Evolutionary conservation across 1,140 invertebrate species (phyloP), one percentile per base, ranked within the genome.

Genomic region (Tetramorium alpestre): DNA sequence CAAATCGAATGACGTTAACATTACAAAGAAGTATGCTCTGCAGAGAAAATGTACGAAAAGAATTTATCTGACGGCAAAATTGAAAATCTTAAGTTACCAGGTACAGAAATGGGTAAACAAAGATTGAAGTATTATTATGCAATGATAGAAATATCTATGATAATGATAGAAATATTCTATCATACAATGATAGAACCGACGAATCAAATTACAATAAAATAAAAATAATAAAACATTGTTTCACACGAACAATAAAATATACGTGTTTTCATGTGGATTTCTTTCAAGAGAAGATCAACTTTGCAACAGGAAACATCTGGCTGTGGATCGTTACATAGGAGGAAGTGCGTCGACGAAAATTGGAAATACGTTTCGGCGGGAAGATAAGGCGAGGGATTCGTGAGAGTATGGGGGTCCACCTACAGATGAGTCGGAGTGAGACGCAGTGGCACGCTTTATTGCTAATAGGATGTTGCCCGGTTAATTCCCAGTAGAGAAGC

Each of bases 381-480:
- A 44, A 62, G 47, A 76, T 73, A 76, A 76, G n/a, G 28, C n/a
- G 38, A 28, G 33, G 58, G 56, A 85, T 85, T 75, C 70, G n/a
- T 41, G 60, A 28, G 47, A 28, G 25, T 22, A 25, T 8, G 62
- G 38, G 58, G 58, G 8, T 51, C 47, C 73, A 54, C 13, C 47
- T 51, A 56, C 41, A 85, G 54, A 16, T 16, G 67, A 80, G 25
- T 47, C 76, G 49, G 77, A 70, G 67, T 58, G 47, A 84, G 64
- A 89, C 75, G 56, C 51, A 85, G 49, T 65, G 87, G 80, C 76
- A 76, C 87, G 87, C 85, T 94, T 94, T 93, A 93, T 92, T 91
- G 91, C 91, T 92, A 92, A 92, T 92, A 89, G 89, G 89, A 91
- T 91, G 92, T 91, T 91, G 85, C 75, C 80, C 82, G 89, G 86